These are phyloP conservation scores for Priocnemis perturbator DNA, from an alignment of 2,888 invertebrate species.

Conservation along the genomic window DNA sequence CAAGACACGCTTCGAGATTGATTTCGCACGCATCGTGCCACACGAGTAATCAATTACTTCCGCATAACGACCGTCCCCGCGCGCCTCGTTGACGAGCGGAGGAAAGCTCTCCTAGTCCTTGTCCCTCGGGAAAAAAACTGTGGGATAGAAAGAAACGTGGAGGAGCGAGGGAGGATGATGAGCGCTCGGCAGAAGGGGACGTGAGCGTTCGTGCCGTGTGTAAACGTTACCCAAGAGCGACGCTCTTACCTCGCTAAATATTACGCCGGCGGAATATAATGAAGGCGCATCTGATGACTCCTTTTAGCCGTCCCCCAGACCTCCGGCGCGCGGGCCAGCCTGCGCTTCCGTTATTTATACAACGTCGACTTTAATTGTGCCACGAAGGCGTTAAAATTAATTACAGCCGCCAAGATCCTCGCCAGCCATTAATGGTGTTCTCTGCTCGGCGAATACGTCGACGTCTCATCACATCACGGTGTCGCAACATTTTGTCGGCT, in stretches of 20 bases:
- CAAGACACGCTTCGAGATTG: conserved; percentile 25
- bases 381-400: conserved; percentile 51
- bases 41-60: conserved; percentile 40
- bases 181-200: conserved; percentile 5
- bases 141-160: no score
- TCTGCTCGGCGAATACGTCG: background rate
- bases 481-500: background rate
- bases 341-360: conserved; percentile 37
- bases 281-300: conserved; percentile 28
- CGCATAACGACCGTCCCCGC: conserved; percentile 37
- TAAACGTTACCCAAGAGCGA: conserved; percentile 23
- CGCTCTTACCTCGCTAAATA: conserved; percentile 7
- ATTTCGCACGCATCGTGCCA: conserved; percentile 34
- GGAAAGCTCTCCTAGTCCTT: background rate
- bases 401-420: conserved; percentile 39
- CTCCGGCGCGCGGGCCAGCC: conserved; percentile 9
- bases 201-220: background rate
- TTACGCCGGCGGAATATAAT: conserved; percentile 20
- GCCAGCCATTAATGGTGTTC: conserved; percentile 26
- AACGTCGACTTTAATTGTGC: conserved; percentile 41
- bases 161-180: background rate
- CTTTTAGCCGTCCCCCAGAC: conserved; percentile 29
- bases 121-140: background rate
- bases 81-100: conserved; percentile 27
- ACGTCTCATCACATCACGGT: background rate